A percentile compares a stretch with the other conserved stretches of the same genome.
phyloP scores from a whole-genome alignment of 1,140 invertebrate genomes.

The Hyles euphorbiae region DNA sequence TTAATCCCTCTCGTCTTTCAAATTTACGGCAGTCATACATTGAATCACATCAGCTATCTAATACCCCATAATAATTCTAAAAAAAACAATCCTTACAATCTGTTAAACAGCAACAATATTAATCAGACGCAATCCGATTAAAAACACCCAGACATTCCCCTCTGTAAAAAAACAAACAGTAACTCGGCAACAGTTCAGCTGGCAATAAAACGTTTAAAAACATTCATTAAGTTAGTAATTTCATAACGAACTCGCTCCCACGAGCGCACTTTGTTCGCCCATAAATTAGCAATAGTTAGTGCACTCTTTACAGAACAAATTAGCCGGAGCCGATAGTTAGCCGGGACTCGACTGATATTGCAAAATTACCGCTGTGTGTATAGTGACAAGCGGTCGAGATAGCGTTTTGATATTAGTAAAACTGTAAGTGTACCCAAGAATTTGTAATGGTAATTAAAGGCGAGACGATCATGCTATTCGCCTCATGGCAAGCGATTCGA shows the following conservation, averaged over 20 bases:
- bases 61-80: too few species aligned
- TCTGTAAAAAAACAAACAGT: background rate
- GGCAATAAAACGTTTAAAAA: conserved; percentile 2
- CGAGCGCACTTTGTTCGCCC: conserved; percentile 3
- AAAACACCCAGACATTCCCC: too few species aligned
- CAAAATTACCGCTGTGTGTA: background rate
- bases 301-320: conserved; percentile 19
- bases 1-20: too few species aligned
- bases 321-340: conserved; percentile 17
- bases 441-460: too few species aligned
- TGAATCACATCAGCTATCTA: too few species aligned
- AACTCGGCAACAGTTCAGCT: conserved; percentile 1
- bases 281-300: conserved; percentile 19
- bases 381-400: background rate
- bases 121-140: too few species aligned
- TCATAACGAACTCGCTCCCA: conserved; percentile 8
- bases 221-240: conserved; percentile 5
- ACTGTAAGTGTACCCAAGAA: too few species aligned
- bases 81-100: too few species aligned
- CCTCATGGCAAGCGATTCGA: too few species aligned
- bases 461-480: too few species aligned
- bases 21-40: too few species aligned
- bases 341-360: conserved; percentile 11
- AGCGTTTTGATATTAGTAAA: background rate
- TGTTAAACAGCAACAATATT: too few species aligned